Base-by-base conservation (phyloP, 2,113 vertebrate species). In the Cyanocitta stelleri region DNA sequence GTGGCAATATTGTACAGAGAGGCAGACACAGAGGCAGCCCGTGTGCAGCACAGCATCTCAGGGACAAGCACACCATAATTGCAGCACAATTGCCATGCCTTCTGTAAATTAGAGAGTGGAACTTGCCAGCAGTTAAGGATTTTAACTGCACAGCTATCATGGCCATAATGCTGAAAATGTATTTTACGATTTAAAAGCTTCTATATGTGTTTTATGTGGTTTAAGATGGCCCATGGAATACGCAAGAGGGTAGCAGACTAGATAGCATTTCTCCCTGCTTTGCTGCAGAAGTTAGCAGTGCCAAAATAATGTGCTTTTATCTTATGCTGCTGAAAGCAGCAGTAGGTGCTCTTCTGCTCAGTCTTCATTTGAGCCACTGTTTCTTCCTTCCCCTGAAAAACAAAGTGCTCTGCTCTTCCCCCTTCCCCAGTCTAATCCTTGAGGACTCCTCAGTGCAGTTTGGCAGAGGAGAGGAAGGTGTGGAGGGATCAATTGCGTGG, bases 1-100 rank as follows among this genome's bases (percentile, higher is more conserved):
- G 4, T 68, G 51, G 37, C 55, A 27, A 0, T 32, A 3, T 20
- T 29, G 66, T n/a, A 4, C 0, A 0, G 32, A 54, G 56, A 52
- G 54, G 19, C 76, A 49, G 29, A 5, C 22, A 27, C 4, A 23
- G 71, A 67, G 39, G 11, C 55, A 66, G 71, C 37, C 80, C 48
- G 41, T 19, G 55, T 24, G 73, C 61, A 54, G 68, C 56, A 9
- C 20, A 17, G 1, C 4, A 1, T 76, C 75, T 66, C 0, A 0
- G 76, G 73, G 35, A 49, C 23, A 39, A 41, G 79, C 41, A 27
- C 24, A 10, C 44, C 7, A 1, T 39, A 43, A 66, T 14, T 49
- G 77, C 80, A 81, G 80, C 73, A 71, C 37, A 35, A 4, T 39
- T 67, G 59, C 51, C 63, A n/a, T 1, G 1, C 1, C 1, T 61